Evolutionary conservation across 2,113 vertebrate genomes (phyloP), one percentile per base, ranked within the genome.

Genomic region (Paralichthys olivaceus): DNA sequence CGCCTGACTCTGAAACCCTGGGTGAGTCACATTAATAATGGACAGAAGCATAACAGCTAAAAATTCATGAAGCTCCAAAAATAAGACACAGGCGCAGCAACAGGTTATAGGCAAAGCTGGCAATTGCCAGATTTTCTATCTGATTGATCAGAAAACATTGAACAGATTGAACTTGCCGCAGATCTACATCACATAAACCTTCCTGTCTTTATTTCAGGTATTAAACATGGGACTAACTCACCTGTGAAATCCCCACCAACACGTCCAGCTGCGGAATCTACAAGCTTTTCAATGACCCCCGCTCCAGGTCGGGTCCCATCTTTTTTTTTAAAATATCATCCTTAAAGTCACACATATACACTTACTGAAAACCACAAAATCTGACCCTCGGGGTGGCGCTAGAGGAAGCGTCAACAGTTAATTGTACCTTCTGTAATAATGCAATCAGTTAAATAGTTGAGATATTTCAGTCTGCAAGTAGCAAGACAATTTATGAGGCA

Each of bases 201-300:
- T 51, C 19, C 23, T 73, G 13, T 84, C 29, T 53, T 72, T 56
- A 23, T 83, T 82, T 84, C 57, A 92, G 84, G 47, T 34, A 73
- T 71, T 62, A 71, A 78, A 72, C 54, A 57, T n/a, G 72, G 7
- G 26, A 76, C 59, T 34, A 64, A 8, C 65, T 85, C 77, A 17
- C 57, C 90, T 83, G 82, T 86, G 37, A 90, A 85, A 81, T 81
- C 84, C 66, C 75, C 84, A 40, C 26, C 87, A 70, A 80, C 82
- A 73, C 70, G 59, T 13, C 81, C 85, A 75, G 58, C 88, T 69
- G 75, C 76, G 69, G 77, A 92, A 61, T 81, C 87, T 71, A 71
- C 80, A 64, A 75, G 66, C 72, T 69, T 80, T 43, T 59, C 75
- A 7, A 9, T 29, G 2, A 43, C 79, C 4, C 1, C 45, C 37